phyloP scores from a whole-genome alignment of 1,140 invertebrate species.

The Brevipalpus yothersi region DNA sequence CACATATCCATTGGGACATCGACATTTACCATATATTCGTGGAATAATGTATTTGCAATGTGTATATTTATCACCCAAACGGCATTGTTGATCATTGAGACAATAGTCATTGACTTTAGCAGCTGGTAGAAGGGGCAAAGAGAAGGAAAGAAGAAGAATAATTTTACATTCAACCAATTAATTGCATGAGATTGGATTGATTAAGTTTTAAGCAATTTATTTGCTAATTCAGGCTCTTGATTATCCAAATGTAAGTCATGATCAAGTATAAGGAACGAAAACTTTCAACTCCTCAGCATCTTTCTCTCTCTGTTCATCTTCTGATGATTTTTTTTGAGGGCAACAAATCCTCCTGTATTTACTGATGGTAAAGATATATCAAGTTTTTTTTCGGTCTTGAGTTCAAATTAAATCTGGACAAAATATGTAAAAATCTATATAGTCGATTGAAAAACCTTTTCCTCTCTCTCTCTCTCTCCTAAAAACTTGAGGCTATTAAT shows the following conservation, averaged over 20 bases:
- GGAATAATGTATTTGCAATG: constrained; percentile 68
- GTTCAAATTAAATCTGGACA: too few relatives aligned
- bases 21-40: constrained; percentile 59
- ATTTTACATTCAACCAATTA: background rate
- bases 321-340: too few relatives aligned
- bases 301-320: background rate
- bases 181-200: background rate
- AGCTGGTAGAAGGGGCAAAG: constrained; percentile 26
- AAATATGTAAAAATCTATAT: too few relatives aligned
- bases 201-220: background rate
- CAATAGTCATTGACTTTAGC: constrained; percentile 63
- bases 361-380: too few relatives aligned
- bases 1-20: constrained; percentile 26
- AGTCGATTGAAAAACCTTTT: too few relatives aligned
- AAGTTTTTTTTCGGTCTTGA: too few relatives aligned
- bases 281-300: background rate
- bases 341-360: too few relatives aligned
- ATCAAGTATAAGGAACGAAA: background rate
- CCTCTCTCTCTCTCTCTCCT: too few relatives aligned
- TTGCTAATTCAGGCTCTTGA: background rate
- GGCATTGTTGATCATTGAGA: constrained; percentile 63
- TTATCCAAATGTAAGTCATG: background rate
- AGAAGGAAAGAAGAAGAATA: background rate
- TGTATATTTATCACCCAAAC: constrained; percentile 47
- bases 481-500: too few relatives aligned